Conservation (phyloP, 2,113 vertebrate genomes). For the Anhinga rufa region DNA sequence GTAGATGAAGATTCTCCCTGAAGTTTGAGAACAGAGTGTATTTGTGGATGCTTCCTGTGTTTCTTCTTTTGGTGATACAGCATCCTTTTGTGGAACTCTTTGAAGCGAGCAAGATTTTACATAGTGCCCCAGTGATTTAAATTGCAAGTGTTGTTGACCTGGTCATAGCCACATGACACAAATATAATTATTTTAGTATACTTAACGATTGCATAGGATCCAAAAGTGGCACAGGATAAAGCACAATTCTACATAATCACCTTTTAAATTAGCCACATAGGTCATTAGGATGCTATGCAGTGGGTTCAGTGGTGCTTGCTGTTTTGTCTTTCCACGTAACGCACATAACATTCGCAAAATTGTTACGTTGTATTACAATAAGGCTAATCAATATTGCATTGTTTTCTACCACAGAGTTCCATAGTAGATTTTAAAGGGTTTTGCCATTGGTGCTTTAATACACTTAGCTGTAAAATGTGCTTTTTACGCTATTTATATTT, state of each 20-base stretch:
- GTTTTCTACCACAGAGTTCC: not conserved
- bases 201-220: not conserved
- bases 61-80: not conserved
- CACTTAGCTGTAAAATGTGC: not conserved
- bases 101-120: not conserved
- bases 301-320: not conserved
- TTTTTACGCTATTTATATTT: not conserved
- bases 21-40: not conserved
- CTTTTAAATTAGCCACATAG: not conserved
- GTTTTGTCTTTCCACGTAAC: not conserved
- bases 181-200: not conserved
- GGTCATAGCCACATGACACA: slow-evolving; percentile 9
- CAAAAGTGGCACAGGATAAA: not conserved
- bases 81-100: not conserved
- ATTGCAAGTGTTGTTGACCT: not conserved
- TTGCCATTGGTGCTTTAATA: not conserved
- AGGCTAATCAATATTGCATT: not conserved
- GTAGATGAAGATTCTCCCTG: not conserved
- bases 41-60: not conserved
- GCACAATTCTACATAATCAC: not conserved
- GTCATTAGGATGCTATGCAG: not conserved
- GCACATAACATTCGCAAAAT: not conserved
- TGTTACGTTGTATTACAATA: not conserved
- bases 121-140: not conserved
- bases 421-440: not conserved